phyloP scores from a whole-genome alignment of 2,797 vertebrate genomes.

The Acanthis flammea region DNA sequence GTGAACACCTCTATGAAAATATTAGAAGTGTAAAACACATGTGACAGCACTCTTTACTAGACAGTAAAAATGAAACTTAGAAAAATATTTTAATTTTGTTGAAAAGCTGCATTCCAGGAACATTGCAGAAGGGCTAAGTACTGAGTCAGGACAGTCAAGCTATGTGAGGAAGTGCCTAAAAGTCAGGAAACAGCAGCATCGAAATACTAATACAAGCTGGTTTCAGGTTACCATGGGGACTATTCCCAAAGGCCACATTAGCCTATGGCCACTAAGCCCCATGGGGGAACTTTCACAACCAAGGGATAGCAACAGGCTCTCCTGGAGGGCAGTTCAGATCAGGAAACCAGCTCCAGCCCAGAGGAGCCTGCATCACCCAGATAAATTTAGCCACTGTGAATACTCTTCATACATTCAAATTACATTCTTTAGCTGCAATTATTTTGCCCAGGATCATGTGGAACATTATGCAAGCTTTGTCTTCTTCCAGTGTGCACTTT shows the following conservation, averaged over 20 bases:
- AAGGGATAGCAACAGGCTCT: neutral
- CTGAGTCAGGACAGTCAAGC: neutral
- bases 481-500: neutral
- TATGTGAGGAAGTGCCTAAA: neutral
- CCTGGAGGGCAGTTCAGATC: neutral
- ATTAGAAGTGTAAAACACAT: neutral
- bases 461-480: neutral
- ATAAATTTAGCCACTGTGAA: neutral
- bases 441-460: neutral
- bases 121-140: neutral
- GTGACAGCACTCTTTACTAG: neutral
- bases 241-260: constrained; percentile 9
- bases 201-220: neutral
- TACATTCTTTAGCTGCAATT: neutral
- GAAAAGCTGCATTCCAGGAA: neutral
- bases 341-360: neutral
- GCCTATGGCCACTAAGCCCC: neutral
- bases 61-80: neutral
- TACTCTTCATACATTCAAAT: neutral
- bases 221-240: constrained; percentile 12
- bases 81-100: neutral
- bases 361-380: neutral
- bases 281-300: neutral
- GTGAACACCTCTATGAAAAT: neutral
- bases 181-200: neutral